phyloP scores from a whole-genome alignment of 2,797 vertebrate genomes.

The Typhlichthys subterraneus region DNA sequence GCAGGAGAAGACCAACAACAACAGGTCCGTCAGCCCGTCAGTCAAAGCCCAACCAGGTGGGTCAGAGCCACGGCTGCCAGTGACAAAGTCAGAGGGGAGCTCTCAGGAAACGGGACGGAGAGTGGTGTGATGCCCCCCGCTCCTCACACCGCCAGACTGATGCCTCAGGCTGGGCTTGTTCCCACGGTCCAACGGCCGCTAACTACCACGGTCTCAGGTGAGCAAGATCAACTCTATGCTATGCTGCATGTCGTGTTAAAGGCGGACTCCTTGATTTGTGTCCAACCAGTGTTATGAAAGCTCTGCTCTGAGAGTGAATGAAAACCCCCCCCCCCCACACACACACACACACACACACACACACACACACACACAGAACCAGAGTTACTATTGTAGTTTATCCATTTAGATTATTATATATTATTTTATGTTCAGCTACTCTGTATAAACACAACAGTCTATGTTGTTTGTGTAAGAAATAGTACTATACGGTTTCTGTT shows the following conservation, averaged over 20 bases:
- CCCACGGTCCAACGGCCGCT: background rate
- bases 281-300: no score
- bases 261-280: no score
- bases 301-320: no score
- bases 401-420: no score
- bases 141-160: slow-evolving; percentile 1
- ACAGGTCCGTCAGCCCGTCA: slow-evolving; percentile 15
- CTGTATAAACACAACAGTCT: no score
- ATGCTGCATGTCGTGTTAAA: background rate
- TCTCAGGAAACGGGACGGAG: slow-evolving; percentile 20
- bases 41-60: slow-evolving; percentile 14
- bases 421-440: no score
- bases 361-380: no score
- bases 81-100: background rate
- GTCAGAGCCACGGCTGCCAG: slow-evolving; percentile 19
- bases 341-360: no score
- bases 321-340: no score
- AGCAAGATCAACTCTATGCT: slow-evolving; percentile 4
- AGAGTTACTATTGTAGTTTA: no score
- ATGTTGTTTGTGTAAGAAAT: no score
- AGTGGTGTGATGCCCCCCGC: background rate
- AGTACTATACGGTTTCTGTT: no score
- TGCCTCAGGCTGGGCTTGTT: slow-evolving; percentile 8
- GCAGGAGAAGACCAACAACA: slow-evolving; percentile 2
- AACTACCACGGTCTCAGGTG: slow-evolving; percentile 50